These are phyloP conservation scores for Macaria liturata DNA, from an alignment of 2,888 invertebrate genomes.

Conservation along the genomic window DNA sequence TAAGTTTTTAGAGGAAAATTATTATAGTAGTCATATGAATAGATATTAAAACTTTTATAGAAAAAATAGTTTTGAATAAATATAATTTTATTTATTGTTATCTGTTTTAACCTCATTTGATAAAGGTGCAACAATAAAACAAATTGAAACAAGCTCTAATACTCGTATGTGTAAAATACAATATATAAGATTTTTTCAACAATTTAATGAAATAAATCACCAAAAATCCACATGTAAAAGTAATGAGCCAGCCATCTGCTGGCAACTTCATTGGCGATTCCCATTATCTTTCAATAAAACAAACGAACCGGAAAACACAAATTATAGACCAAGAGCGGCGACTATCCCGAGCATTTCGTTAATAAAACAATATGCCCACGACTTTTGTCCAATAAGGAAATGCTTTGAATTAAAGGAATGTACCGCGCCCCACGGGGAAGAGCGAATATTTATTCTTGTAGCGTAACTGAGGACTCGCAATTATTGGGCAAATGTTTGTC, in stretches of 20 bases:
- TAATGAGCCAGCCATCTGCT: too few relatives aligned
- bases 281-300: constrained; percentile 25
- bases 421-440: constrained; percentile 58
- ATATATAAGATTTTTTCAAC: too few relatives aligned
- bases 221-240: too few relatives aligned
- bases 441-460: constrained; percentile 71
- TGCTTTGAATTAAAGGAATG: constrained; percentile 68
- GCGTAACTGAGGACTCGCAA: constrained; percentile 74
- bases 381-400: constrained; percentile 74
- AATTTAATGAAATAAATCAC: too few relatives aligned
- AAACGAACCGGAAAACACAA: constrained; percentile 30
- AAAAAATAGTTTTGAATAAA: too few relatives aligned
- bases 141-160: too few relatives aligned
- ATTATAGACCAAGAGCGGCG: constrained; percentile 31
- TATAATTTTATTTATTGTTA: background rate
- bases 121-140: too few relatives aligned
- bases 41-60: background rate
- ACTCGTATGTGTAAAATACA: too few relatives aligned
- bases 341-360: constrained; percentile 58
- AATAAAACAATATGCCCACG: constrained; percentile 70
- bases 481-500: constrained; percentile 80
- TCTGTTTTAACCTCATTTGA: too few relatives aligned
- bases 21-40: background rate
- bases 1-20: background rate
- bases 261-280: constrained; percentile 1